phyloP scores from a whole-genome alignment of 2,888 invertebrate genomes.

The Lamellibrachia satsuma region DNA sequence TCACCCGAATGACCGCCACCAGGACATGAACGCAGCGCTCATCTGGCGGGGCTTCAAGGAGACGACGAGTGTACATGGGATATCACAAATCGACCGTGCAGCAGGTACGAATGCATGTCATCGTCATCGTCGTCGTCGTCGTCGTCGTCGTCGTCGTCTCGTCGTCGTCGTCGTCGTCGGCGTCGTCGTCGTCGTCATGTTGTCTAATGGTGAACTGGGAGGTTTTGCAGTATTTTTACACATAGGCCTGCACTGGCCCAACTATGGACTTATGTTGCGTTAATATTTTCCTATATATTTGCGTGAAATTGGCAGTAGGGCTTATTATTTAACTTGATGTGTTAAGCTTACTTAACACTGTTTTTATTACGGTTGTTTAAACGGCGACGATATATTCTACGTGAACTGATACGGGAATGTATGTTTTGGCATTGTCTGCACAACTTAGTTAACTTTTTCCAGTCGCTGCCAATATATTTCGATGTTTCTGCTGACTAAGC shows the following conservation, averaged over 20 bases:
- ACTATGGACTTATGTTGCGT: no score
- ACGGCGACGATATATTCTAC: neutral
- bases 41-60: slow-evolving; percentile 27
- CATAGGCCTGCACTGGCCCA: no score
- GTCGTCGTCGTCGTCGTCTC: neutral
- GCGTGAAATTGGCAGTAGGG: no score
- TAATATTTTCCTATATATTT: no score
- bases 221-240: no score
- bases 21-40: neutral
- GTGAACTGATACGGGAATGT: neutral
- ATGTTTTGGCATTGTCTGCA: neutral
- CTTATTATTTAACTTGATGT: no score
- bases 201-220: no score
- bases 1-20: slow-evolving; percentile 14
- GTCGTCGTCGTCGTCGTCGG: neutral
- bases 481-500: neutral
- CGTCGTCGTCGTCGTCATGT: neutral
- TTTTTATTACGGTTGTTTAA: neutral
- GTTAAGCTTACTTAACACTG: no score
- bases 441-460: neutral
- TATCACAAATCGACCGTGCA: slow-evolving; percentile 23
- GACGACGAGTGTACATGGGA: slow-evolving; percentile 23
- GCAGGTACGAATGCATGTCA: neutral
- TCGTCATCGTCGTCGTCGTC: neutral
- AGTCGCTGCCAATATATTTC: neutral